phyloP scores from a whole-genome alignment of 2,113 vertebrate genomes.

The Caranx melampygus region DNA sequence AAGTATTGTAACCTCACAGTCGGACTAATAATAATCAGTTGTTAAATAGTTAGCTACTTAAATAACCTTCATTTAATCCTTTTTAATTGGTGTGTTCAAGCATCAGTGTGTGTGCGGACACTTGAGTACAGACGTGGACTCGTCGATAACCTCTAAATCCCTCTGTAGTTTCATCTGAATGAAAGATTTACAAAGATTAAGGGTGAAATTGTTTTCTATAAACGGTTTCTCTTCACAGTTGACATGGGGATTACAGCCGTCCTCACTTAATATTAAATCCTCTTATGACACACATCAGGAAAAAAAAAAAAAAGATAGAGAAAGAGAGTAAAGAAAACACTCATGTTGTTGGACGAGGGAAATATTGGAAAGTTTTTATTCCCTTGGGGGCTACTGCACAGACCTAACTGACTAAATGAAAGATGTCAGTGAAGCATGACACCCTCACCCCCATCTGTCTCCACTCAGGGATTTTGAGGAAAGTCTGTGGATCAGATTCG shows the following conservation, averaged over 20 bases:
- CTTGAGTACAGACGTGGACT: neutral
- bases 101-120: neutral
- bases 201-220: slow-evolving; percentile 20
- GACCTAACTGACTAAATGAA: slow-evolving; percentile 11
- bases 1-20: no score
- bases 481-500: neutral
- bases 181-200: slow-evolving; percentile 38
- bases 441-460: slow-evolving; percentile 16
- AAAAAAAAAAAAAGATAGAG: neutral
- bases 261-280: slow-evolving; percentile 42
- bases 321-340: no score
- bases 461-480: slow-evolving; percentile 10
- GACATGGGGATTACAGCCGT: slow-evolving; percentile 27
- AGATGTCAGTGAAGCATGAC: slow-evolving; percentile 8
- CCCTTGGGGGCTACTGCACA: neutral
- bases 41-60: neutral
- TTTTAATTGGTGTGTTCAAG: neutral
- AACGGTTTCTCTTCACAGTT: slow-evolving; percentile 33
- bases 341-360: neutral
- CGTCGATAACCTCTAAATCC: neutral
- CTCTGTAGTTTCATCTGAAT: slow-evolving; percentile 32
- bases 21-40: neutral
- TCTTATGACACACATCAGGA: slow-evolving; percentile 11
- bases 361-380: slow-evolving; percentile 11
- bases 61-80: neutral